These are phyloP conservation scores for Turnix velox DNA, from an alignment of 2,113 vertebrate species.

Conservation along the genomic window DNA sequence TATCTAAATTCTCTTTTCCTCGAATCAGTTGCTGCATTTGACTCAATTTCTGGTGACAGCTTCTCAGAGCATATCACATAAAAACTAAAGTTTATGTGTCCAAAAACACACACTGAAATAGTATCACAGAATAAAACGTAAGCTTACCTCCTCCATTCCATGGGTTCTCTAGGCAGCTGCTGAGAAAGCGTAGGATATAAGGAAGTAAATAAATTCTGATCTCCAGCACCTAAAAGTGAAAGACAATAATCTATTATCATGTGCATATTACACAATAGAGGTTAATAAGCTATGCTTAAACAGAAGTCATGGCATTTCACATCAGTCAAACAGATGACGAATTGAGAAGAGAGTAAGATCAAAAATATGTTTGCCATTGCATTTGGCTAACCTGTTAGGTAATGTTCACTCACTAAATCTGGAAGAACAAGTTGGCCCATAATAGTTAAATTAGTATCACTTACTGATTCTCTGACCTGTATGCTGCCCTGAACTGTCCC, in stretches of 20 bases:
- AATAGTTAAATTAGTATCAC: background rate
- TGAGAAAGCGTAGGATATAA: conserved; percentile 88
- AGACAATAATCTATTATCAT: background rate
- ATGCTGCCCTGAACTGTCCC: background rate
- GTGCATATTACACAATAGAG: background rate
- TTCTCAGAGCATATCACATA: background rate
- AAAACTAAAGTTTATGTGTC: background rate
- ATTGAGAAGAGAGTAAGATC: background rate
- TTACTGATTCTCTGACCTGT: background rate
- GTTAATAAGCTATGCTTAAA: background rate
- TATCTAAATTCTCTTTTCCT: background rate
- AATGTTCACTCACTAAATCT: background rate
- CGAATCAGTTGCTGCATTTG: background rate
- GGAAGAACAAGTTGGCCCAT: background rate
- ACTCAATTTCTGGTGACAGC: background rate
- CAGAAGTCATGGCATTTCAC: background rate
- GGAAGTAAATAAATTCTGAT: conserved; percentile 89
- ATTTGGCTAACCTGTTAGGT: background rate
- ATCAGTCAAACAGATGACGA: background rate
- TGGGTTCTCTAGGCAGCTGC: conserved; percentile 93
- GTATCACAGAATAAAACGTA: background rate
- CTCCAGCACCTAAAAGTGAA: conserved; percentile 86
- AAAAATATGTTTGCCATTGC: background rate
- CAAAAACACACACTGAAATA: background rate
- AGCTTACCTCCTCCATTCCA: conserved; percentile 94